These are phyloP conservation scores for Eilema caniola DNA, from an alignment of 2,888 invertebrate species.

Conservation along the genomic window DNA sequence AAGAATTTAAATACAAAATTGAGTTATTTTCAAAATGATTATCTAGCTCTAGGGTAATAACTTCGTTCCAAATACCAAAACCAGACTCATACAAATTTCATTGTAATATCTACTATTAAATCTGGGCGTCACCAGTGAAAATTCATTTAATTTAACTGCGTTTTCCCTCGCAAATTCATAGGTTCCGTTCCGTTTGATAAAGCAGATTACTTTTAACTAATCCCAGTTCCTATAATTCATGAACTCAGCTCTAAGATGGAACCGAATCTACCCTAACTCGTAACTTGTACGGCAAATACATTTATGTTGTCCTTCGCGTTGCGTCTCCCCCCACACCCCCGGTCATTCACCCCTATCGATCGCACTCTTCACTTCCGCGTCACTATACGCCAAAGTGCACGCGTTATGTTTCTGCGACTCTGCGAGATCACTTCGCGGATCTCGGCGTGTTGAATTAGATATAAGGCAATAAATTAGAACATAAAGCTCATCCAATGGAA, in stretches of 20 bases:
- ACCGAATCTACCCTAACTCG: conserved; percentile 1
- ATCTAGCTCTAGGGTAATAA: too few species aligned
- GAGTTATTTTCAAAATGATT: too few species aligned
- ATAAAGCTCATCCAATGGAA: neutral
- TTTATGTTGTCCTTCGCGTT: conserved; percentile 52
- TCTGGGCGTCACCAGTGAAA: neutral
- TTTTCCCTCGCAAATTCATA: too few species aligned
- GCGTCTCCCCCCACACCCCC: conserved; percentile 43
- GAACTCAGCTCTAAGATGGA: neutral
- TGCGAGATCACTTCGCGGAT: neutral
- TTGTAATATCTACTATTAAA: too few species aligned
- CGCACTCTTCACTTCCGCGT: conserved; percentile 41
- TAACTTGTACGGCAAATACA: conserved; percentile 40
- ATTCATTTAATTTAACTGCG: neutral
- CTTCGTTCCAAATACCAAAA: too few species aligned
- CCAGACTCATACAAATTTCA: too few species aligned
- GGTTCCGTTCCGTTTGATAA: too few species aligned
- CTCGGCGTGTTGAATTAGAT: neutral
- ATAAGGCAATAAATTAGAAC: neutral
- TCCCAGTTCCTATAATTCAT: neutral
- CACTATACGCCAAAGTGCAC: conserved; percentile 29
- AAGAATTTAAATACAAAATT: too few species aligned
- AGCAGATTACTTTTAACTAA: neutral
- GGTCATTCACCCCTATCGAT: conserved; percentile 65
- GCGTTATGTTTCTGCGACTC: conserved; percentile 9